Evolutionary conservation across 1,140 invertebrate genomes (phyloP).

Genomic region (Ceratina calcarata): DNA sequence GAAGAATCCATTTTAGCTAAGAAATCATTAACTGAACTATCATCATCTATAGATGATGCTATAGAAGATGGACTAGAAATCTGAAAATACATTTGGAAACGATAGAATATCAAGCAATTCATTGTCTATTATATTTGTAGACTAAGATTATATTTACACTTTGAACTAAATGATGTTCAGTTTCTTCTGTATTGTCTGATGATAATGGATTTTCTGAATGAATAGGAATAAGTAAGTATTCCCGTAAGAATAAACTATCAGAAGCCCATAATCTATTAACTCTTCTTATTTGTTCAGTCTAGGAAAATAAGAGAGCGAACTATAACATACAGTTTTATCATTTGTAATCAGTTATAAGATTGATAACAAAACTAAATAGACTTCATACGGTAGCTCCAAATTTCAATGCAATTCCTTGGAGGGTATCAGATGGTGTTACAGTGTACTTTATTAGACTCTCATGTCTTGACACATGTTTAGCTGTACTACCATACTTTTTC

Average conservation of each 20-base stretch:
- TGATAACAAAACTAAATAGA: constrained; percentile 38
- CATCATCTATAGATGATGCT: constrained; percentile 81
- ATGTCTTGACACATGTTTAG: constrained; percentile 83
- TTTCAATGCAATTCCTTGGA: constrained; percentile 95
- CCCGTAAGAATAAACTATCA: constrained; percentile 92
- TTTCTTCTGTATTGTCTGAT: constrained; percentile 71
- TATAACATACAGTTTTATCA: background rate
- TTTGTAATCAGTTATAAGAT: background rate
- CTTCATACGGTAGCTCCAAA: constrained; percentile 92
- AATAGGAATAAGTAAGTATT: constrained; percentile 90
- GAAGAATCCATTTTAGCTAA: constrained; percentile 92
- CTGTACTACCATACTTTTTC: constrained; percentile 94
- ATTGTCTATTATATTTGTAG: background rate
- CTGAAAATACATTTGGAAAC: constrained; percentile 55
- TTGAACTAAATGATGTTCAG: constrained; percentile 59
- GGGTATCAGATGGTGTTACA: constrained; percentile 90
- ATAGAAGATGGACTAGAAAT: constrained; percentile 74
- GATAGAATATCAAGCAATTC: constrained; percentile 11
- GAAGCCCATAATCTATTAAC: constrained; percentile 93
- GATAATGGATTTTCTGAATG: constrained; percentile 83
- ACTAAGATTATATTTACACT: constrained; percentile 56
- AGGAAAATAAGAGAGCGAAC: constrained; percentile 67
- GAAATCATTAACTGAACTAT: constrained; percentile 89
- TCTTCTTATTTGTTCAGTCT: constrained; percentile 95
- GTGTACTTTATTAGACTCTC: constrained; percentile 90